Conservation (phyloP, 2,113 vertebrate genomes). For the Sebastes schlegelii region DNA sequence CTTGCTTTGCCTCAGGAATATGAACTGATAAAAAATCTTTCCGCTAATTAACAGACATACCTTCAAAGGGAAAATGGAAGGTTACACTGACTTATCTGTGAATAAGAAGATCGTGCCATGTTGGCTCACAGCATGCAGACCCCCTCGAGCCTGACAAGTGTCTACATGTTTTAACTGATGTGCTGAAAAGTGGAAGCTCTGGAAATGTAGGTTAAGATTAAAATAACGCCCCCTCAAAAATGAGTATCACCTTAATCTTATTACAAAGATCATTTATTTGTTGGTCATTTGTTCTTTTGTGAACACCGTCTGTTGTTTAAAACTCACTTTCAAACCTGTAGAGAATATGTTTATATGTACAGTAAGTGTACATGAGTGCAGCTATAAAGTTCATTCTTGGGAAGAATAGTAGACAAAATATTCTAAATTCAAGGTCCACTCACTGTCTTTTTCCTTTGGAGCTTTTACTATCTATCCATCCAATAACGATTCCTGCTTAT, state of each 20-base stretch:
- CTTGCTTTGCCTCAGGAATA: not conserved
- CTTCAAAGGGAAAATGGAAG: not conserved
- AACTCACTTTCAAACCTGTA: not conserved
- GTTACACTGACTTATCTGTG: not conserved
- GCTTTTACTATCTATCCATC: not conserved
- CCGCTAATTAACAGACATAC: not conserved
- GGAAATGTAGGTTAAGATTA: not conserved
- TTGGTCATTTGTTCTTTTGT: not conserved
- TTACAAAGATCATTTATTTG: constrained; percentile 4
- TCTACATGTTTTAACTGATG: constrained; percentile 43
- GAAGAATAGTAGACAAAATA: not conserved
- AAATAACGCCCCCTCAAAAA: not conserved
- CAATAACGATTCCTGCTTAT: not conserved
- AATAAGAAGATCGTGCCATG: not conserved
- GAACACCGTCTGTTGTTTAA: not conserved
- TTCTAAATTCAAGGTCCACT: no score
- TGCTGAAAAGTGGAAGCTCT: constrained; percentile 22
- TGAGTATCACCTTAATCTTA: not conserved
- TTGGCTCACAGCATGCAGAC: not conserved
- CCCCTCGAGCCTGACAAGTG: constrained; percentile 18
- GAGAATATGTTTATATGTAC: constrained; percentile 6
- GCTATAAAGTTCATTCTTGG: no score
- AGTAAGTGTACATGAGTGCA: not conserved
- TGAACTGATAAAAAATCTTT: not conserved
- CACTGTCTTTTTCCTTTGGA: no score